phyloP scores from a whole-genome alignment of 2,888 invertebrate species.

The Apomyelois bistriatella region DNA sequence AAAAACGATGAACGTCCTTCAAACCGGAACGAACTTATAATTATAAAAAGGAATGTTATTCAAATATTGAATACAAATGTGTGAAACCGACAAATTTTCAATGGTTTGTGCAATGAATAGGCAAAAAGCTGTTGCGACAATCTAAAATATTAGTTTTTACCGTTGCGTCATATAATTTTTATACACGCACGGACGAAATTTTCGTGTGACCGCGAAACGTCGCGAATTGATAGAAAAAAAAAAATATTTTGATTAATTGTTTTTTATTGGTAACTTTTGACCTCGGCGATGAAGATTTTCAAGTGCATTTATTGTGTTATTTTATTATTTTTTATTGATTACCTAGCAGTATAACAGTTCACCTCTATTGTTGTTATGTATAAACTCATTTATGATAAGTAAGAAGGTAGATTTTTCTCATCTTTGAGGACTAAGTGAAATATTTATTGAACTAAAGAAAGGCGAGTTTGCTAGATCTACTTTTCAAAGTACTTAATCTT shows the following conservation, averaged over 20 bases:
- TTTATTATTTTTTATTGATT: no score
- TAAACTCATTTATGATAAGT: no score
- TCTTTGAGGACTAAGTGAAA: neutral
- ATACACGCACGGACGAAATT: conserved; percentile 44
- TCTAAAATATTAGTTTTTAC: conserved; percentile 22
- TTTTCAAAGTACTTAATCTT: neutral
- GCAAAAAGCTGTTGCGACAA: conserved; percentile 23
- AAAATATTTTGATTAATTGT: no score
- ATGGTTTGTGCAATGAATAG: conserved; percentile 23
- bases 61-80: neutral
- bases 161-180: conserved; percentile 36
- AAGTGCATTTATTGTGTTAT: no score
- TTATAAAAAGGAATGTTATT: neutral
- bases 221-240: conserved; percentile 2
- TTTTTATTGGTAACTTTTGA: no score
- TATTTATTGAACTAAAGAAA: neutral
- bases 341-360: no score
- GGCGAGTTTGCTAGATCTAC: neutral
- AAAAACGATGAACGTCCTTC: neutral
- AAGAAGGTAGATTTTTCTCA: no score
- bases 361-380: no score
- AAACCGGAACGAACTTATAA: neutral
- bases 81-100: conserved; percentile 26
- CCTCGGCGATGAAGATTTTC: no score
- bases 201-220: conserved; percentile 32